Evolutionary conservation across 2,113 vertebrate species (phyloP).

Genomic region (Macaca mulatta): DNA sequence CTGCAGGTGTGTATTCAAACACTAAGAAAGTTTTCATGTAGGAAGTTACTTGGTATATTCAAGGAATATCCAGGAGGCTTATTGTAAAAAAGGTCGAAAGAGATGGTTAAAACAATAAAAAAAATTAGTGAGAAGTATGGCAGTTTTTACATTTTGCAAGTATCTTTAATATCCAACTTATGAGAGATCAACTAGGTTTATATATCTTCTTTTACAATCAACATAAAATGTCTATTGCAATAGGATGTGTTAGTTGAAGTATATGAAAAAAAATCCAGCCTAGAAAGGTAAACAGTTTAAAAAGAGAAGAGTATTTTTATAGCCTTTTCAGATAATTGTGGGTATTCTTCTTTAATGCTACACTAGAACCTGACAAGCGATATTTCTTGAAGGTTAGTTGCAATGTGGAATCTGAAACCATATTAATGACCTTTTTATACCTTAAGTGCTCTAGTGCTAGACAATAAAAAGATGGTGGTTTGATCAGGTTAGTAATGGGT

Average conservation of each 20-base stretch:
- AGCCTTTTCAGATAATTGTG: slow-evolving; percentile 13
- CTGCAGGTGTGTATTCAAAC: neutral
- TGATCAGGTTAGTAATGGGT: neutral
- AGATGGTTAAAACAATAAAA: neutral
- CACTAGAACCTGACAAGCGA: neutral
- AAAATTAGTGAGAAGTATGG: neutral
- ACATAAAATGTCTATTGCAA: neutral
- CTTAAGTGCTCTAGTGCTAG: neutral
- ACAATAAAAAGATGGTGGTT: neutral
- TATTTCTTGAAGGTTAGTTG: neutral
- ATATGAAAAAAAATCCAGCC: neutral
- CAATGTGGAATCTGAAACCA: neutral
- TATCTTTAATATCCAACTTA: slow-evolving; percentile 26
- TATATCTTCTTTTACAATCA: neutral
- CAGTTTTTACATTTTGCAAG: slow-evolving; percentile 18
- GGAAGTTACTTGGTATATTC: neutral
- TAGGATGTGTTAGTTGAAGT: slow-evolving; percentile 18
- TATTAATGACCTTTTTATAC: neutral
- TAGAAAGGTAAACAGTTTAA: neutral
- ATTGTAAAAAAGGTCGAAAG: neutral
- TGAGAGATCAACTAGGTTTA: neutral
- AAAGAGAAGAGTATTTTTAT: neutral
- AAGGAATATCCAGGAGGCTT: neutral
- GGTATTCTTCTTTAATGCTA: slow-evolving; percentile 32
- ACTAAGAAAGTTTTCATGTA: neutral